Conservation (phyloP, 2,113 vertebrate species). For the Triplophysa siluroides region DNA sequence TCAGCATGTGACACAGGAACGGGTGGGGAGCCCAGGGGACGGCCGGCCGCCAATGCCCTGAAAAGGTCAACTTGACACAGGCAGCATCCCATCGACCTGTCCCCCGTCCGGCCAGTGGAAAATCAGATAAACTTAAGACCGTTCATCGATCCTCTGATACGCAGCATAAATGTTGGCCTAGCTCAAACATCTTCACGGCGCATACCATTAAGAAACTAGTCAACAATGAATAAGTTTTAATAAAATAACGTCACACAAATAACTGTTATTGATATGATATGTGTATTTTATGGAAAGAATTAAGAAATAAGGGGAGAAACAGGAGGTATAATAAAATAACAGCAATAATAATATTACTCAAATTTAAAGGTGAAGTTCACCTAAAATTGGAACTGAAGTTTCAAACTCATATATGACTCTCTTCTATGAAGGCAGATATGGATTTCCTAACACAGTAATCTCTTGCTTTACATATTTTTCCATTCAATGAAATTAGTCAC, state of each 20-base stretch:
- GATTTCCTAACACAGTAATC: too few species aligned
- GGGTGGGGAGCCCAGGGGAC: slow-evolving; percentile 86
- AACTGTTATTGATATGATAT: neutral
- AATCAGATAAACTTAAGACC: slow-evolving; percentile 62
- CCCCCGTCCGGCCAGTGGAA: slow-evolving; percentile 67
- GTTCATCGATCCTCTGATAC: slow-evolving; percentile 73
- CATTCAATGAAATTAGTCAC: too few species aligned
- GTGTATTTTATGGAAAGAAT: neutral
- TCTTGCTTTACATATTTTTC: too few species aligned
- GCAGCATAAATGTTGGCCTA: slow-evolving; percentile 74
- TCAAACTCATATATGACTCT: too few species aligned
- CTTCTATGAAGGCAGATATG: too few species aligned
- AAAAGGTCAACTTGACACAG: slow-evolving; percentile 99
- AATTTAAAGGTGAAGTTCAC: too few species aligned
- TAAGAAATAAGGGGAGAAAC: neutral
- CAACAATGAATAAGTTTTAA: slow-evolving; percentile 60
- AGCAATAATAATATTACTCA: too few species aligned
- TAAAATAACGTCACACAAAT: too few species aligned
- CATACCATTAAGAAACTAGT: slow-evolving; percentile 66
- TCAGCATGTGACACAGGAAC: slow-evolving; percentile 94
- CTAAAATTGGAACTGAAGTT: too few species aligned
- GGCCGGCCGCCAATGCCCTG: slow-evolving; percentile 89
- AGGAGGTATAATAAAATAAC: neutral
- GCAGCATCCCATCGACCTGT: slow-evolving; percentile 97
- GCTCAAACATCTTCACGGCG: slow-evolving; percentile 57